A percentile compares a stretch with the other conserved stretches of the same genome.
Conservation (phyloP, 2,113 vertebrate genomes). For the Eulemur rufifrons region DNA sequence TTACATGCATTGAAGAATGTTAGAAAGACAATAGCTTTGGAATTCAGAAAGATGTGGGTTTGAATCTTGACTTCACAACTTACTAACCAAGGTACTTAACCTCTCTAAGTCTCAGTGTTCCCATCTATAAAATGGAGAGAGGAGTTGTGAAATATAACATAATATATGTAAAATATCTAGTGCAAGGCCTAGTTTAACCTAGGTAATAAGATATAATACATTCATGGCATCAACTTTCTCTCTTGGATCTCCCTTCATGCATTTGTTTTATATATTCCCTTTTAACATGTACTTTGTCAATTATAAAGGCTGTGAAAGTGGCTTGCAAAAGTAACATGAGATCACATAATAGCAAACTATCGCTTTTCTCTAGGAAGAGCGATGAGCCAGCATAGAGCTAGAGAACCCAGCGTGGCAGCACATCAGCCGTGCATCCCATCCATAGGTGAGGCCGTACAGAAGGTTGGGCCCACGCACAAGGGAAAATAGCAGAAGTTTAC, state of each 20-base stretch:
- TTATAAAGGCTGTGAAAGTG: background rate
- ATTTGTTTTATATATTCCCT: background rate
- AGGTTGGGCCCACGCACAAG: background rate
- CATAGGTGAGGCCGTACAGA: background rate
- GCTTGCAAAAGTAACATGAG: background rate
- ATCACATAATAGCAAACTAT: background rate
- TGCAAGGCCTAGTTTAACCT: background rate
- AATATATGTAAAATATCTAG: background rate
- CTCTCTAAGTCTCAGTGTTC: background rate
- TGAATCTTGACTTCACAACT: background rate
- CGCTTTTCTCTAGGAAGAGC: background rate
- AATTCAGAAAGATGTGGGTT: background rate
- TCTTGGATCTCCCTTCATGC: background rate
- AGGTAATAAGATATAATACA: background rate
- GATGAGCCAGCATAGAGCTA: background rate
- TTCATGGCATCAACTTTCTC: background rate
- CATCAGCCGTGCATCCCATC: background rate
- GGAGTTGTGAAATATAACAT: background rate
- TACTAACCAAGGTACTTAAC: background rate
- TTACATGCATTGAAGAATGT: background rate
- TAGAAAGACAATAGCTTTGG: background rate
- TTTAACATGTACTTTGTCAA: background rate
- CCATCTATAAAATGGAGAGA: background rate
- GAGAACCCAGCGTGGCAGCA: background rate
- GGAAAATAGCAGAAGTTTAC: background rate